Base-by-base conservation (phyloP, 2,797 vertebrate species). In the Coccyzus lansbergi region DNA sequence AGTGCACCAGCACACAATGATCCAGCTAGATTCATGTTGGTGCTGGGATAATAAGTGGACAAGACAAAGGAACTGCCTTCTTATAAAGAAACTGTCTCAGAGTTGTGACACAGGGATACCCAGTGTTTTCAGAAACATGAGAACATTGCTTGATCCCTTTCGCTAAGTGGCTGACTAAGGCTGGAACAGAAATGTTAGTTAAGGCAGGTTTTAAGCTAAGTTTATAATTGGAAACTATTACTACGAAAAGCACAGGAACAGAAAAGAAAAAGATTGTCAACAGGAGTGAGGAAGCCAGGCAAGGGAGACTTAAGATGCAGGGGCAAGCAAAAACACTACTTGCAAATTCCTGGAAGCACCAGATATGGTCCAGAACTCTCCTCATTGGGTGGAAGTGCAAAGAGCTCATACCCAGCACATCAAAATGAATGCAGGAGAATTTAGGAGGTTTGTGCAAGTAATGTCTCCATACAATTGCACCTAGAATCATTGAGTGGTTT, bases 381-480 rank as follows among this genome's bases (percentile, higher is more conserved):
- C 68, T 52, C 4, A 38, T 56, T 0, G 0, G 31, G n/a, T 71
- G 2, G 12, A 40, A 76, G n/a, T 4, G 1, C 77, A 44, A n/a
- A 62, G 18, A 84, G 34, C 78, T 87, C 17, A 0, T 5, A 64
- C 7, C 26, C 81, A 79, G 38, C 71, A 85, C 48, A 59, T 6
- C 58, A 51, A 44, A 24, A 86, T 64, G 24, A 82, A 86, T 14
- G n/a, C 75, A 76, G 78, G 51, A 38, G n/a, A 55, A 25, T 72
- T 93, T 10, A 92, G 83, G 65, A 88, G 55, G 42, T 68, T 65
- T 78, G 92, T 78, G 78, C 81, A 75, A 81, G 29, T 56, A 68
- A 86, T 15, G 16, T 48, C 71, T 71, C 53, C 40, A 58, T 22
- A 31, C 74, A 81, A 52, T 34, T 69, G 75, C 4, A 84, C 85